Conservation (phyloP, 2,113 vertebrate genomes). For the Menura novaehollandiae region DNA sequence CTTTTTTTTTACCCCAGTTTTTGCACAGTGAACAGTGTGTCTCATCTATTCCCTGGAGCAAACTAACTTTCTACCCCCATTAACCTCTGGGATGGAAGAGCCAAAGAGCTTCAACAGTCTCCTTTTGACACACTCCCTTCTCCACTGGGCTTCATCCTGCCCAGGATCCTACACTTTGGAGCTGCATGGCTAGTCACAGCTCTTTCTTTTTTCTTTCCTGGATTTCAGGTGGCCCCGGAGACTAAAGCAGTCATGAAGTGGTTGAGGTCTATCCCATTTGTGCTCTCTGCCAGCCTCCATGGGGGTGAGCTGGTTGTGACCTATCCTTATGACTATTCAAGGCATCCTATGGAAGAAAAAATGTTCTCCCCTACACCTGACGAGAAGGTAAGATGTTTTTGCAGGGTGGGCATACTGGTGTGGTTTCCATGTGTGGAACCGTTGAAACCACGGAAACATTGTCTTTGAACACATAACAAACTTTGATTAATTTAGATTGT, state of each 20-base stretch:
- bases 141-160: not conserved
- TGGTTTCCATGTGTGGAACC: not conserved
- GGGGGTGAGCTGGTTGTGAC: constrained; percentile 94
- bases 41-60: not conserved
- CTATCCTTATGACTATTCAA: constrained; percentile 94
- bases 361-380: constrained; percentile 93
- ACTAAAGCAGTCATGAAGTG: constrained; percentile 97
- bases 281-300: constrained; percentile 92
- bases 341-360: constrained; percentile 84
- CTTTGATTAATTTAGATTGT: not conserved
- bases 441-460: not conserved
- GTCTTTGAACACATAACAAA: not conserved
- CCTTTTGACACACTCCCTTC: not conserved
- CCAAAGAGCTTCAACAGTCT: not conserved
- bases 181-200: not conserved
- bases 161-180: not conserved
- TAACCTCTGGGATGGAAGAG: not conserved
- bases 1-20: not conserved
- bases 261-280: constrained; percentile 85
- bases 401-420: not conserved
- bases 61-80: not conserved
- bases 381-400: constrained; percentile 81
- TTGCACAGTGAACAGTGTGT: not conserved
- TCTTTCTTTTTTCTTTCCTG: not conserved
- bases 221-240: constrained; percentile 89